These are phyloP conservation scores for Oryzias javanicus DNA, from an alignment of 2,113 vertebrate species.

Conservation along the genomic window DNA sequence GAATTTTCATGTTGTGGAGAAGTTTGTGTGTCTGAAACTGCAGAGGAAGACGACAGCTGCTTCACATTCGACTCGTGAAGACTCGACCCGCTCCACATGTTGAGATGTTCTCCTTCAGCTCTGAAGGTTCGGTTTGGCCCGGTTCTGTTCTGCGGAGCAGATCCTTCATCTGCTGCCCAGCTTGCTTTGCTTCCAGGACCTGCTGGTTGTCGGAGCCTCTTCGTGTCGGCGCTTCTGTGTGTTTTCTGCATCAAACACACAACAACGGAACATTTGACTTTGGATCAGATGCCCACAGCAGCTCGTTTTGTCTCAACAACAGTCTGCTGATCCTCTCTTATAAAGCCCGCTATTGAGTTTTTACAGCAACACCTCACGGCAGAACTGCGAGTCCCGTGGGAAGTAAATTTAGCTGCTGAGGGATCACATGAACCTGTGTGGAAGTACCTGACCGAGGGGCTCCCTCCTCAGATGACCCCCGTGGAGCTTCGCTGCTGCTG, in stretches of 20 bases:
- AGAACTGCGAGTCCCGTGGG: background rate
- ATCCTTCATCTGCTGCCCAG: constrained; percentile 17
- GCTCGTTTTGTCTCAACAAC: background rate
- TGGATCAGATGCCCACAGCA: too few species aligned
- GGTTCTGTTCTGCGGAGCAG: too few species aligned
- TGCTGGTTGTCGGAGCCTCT: constrained; percentile 45
- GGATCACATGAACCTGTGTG: background rate
- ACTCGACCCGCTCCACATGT: too few species aligned
- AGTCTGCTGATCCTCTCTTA: background rate
- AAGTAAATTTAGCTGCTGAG: background rate
- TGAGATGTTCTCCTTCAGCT: too few species aligned
- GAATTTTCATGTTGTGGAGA: background rate
- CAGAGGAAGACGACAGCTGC: too few species aligned
- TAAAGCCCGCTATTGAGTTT: background rate
- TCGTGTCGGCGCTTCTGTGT: constrained; percentile 65
- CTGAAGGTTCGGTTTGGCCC: too few species aligned
- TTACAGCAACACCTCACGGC: background rate
- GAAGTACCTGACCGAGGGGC: constrained; percentile 60
- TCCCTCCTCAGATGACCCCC: constrained; percentile 74
- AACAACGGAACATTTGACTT: background rate
- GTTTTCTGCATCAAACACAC: constrained; percentile 14
- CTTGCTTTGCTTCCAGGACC: constrained; percentile 63
- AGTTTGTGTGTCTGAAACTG: too few species aligned
- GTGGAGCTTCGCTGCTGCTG: constrained; percentile 45
- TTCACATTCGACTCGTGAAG: too few species aligned